Conservation (phyloP, 2,113 vertebrate species). For the Rana temporaria region DNA sequence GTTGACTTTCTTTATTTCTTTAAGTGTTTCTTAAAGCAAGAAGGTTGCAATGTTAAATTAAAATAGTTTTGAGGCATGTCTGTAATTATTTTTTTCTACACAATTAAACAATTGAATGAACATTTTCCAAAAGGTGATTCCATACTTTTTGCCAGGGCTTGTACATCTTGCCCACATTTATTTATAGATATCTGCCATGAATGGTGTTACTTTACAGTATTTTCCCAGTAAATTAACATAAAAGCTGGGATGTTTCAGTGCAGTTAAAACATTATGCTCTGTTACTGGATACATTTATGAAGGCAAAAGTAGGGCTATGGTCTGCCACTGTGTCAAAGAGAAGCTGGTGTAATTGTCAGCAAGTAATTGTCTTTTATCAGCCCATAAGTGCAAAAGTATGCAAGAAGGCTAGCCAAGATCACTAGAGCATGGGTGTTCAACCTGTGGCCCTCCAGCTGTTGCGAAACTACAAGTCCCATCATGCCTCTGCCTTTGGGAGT, state of each 20-base stretch:
- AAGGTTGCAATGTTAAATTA: too few relatives aligned
- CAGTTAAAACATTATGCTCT: conserved; percentile 6
- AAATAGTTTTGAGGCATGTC: too few relatives aligned
- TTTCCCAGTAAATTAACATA: not conserved
- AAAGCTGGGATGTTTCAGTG: not conserved
- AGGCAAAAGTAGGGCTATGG: not conserved
- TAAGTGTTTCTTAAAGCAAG: too few relatives aligned
- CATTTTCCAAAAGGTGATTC: too few relatives aligned
- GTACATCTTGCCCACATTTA: conserved; percentile 15
- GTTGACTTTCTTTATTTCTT: too few relatives aligned
- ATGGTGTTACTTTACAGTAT: conserved; percentile 3
- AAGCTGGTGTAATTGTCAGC: not conserved
- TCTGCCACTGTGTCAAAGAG: not conserved
- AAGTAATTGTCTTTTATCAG: not conserved
- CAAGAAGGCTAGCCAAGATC: not conserved
- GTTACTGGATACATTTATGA: conserved; percentile 24
- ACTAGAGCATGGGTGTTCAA: not conserved
- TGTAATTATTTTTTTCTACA: too few relatives aligned
- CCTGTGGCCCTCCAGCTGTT: too few relatives aligned
- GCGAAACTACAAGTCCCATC: too few relatives aligned
- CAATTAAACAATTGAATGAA: too few relatives aligned
- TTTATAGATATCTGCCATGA: not conserved
- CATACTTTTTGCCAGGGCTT: too few relatives aligned
- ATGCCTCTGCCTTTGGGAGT: too few relatives aligned
- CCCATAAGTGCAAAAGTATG: not conserved